Evolutionary conservation across 2,797 vertebrate genomes (phyloP).

Genomic region (Trachops cirrhosus): DNA sequence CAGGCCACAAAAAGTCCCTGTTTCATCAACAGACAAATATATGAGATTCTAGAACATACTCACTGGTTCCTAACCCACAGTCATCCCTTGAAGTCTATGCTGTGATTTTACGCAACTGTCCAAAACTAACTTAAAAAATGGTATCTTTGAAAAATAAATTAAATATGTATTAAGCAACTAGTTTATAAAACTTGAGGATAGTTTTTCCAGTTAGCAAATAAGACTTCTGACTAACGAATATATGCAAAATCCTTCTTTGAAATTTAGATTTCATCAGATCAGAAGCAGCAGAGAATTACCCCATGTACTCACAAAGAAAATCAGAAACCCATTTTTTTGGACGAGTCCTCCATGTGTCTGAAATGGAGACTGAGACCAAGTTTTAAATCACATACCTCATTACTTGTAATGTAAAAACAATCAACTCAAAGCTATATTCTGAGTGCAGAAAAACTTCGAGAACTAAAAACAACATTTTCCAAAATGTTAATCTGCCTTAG

Average conservation of each 20-base stretch:
- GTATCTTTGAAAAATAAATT: constrained; percentile 34
- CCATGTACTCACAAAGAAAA: constrained; percentile 20
- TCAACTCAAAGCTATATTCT: not conserved
- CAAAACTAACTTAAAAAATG: constrained; percentile 39
- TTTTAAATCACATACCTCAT: constrained; percentile 18
- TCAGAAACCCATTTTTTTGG: constrained; percentile 32
- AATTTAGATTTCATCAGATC: constrained; percentile 41
- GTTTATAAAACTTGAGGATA: constrained; percentile 18
- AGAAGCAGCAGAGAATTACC: constrained; percentile 15
- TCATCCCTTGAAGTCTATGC: not conserved
- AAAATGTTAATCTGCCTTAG: constrained; percentile 27
- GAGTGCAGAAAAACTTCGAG: constrained; percentile 22
- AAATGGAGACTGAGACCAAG: constrained; percentile 15
- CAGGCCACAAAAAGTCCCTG: constrained; percentile 3
- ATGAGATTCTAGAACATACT: constrained; percentile 27
- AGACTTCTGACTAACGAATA: not conserved
- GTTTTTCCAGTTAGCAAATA: constrained; percentile 34
- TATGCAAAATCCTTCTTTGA: constrained; percentile 28
- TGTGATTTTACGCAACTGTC: constrained; percentile 21
- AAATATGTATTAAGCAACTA: constrained; percentile 18
- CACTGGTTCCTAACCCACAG: not conserved
- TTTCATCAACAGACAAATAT: not conserved
- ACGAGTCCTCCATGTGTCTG: not conserved
- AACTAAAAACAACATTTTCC: constrained; percentile 23
- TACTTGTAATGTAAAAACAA: not conserved